A percentile compares a stretch with the other conserved stretches of the same genome.
Evolutionary conservation across 1,140 invertebrate species (phyloP).

Genomic region (Drosophila pseudoobscura): DNA sequence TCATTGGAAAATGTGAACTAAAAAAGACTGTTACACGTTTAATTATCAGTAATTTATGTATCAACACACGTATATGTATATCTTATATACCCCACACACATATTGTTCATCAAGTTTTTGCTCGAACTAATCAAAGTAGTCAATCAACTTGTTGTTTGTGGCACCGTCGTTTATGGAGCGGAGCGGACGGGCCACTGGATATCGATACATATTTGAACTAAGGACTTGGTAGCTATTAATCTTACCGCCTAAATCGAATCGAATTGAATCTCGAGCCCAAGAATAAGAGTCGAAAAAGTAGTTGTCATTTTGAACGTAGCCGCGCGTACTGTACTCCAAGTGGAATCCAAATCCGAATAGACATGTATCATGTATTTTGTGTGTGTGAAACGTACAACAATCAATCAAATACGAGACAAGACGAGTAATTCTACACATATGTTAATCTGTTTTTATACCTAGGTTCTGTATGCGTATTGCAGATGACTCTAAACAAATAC

Average conservation of each 20-base stretch:
- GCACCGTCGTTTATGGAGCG: slow-evolving; percentile 6
- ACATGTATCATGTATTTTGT: too few species aligned
- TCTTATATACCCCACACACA: too few species aligned
- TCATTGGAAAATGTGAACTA: slow-evolving; percentile 69
- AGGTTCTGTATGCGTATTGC: slow-evolving; percentile 40
- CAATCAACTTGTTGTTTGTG: slow-evolving; percentile 71
- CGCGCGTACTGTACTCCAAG: slow-evolving; percentile 2
- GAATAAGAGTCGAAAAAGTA: slow-evolving; percentile 27
- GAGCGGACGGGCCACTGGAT: slow-evolving; percentile 45
- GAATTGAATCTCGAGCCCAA: slow-evolving; percentile 62
- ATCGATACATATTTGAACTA: slow-evolving; percentile 79
- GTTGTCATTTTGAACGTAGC: slow-evolving; percentile 35
- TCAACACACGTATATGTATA: slow-evolving; percentile 29
- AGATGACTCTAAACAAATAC: slow-evolving; percentile 13
- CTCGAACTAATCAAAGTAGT: slow-evolving; percentile 67
- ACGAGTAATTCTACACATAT: neutral
- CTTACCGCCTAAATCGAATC: slow-evolving; percentile 67
- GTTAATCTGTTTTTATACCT: slow-evolving; percentile 66
- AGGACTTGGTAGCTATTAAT: slow-evolving; percentile 76
- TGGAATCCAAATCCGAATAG: slow-evolving; percentile 27
- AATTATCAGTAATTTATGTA: slow-evolving; percentile 74
- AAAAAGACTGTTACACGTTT: slow-evolving; percentile 78
- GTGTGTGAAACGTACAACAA: slow-evolving; percentile 47
- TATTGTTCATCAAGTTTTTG: slow-evolving; percentile 61
- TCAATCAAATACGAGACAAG: slow-evolving; percentile 56